Evolutionary conservation across 1,140 invertebrate genomes (phyloP), one percentile per base, ranked within the genome.

Genomic region (Drosophila parabipectinata): DNA sequence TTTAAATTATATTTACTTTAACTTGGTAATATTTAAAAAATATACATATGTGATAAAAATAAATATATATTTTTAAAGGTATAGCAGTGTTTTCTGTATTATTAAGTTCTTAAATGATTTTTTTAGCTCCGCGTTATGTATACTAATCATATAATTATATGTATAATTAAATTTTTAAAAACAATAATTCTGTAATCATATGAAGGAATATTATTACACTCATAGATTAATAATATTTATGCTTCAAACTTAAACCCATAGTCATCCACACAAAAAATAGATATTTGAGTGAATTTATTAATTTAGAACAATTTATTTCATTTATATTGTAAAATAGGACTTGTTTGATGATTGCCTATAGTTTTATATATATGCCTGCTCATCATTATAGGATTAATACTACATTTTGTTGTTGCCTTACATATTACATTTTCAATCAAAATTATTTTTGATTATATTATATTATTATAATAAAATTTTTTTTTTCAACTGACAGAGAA

Each of bases 231-330:
- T 48, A 37, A 47, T 47, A 53, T 12, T 67, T 54, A 5, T 47
- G 7, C 15, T 47, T 12, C 47, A 45, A 52, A 52, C 18, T 21
- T 21, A 14, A 2, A 32, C 61, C 15, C 14, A 50, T 10, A 59
- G 12, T 41, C 32, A 67, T 32, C n/a, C 28, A 41, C 39, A 44
- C 37, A 44, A 54, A 26, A 52, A 56, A 9, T 34, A 51, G 18
- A 44, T 24, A 52, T 8, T 44, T 63, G 56, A 28, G 14, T 63
- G 56, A 28, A 18, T n/a, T 26, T 6, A 57, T 50, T 62, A 72
- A 61, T n/a, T 51, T 73, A 72, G 45, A 28, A 72, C 32, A 62
- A 18, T 61, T 41, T 14, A 24, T 51, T 55, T 54, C 47, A 8
- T 44, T 9, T 10, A 26, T 61, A 15, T 50, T 32, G n/a, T 44